These are phyloP conservation scores for Nibea albiflora DNA, from an alignment of 2,113 vertebrate genomes.

Conservation along the genomic window DNA sequence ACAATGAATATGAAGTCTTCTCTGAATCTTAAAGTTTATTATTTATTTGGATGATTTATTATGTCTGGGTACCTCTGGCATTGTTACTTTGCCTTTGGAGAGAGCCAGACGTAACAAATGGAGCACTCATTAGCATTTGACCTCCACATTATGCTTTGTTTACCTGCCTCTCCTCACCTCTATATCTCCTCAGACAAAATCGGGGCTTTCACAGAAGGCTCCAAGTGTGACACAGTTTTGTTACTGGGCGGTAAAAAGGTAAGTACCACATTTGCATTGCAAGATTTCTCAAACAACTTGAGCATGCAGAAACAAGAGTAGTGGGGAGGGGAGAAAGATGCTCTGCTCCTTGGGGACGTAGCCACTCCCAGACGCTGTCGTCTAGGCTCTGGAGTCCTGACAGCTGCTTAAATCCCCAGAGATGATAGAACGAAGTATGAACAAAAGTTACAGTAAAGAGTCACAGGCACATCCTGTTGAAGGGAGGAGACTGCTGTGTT, in stretches of 20 bases:
- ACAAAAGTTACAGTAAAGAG: constrained; percentile 59
- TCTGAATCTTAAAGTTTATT: constrained; percentile 58
- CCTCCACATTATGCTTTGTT: constrained; percentile 81
- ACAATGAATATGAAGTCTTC: constrained; percentile 49
- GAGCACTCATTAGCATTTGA: constrained; percentile 81
- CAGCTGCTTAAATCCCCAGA: constrained; percentile 71
- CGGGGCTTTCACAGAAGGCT: constrained; percentile 60
- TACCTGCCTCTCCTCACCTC: constrained; percentile 75
- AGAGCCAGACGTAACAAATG: constrained; percentile 73
- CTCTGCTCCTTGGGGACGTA: constrained; percentile 65
- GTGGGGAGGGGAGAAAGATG: constrained; percentile 1
- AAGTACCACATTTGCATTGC: constrained; percentile 79
- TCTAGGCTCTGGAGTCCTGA: constrained; percentile 70
- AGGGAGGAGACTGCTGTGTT: constrained; percentile 13
- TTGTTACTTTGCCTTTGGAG: constrained; percentile 68
- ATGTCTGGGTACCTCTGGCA: constrained; percentile 59
- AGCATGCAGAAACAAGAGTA: constrained; percentile 59
- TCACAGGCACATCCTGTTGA: constrained; percentile 42
- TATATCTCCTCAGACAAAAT: constrained; percentile 75
- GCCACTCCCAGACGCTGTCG: constrained; percentile 71
- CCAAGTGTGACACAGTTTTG: constrained; percentile 74
- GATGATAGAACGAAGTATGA: constrained; percentile 52
- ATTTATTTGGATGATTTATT: constrained; percentile 80
- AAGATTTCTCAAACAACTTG: constrained; percentile 75
- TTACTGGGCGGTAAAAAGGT: constrained; percentile 66